Evolutionary conservation across 2,888 invertebrate species (phyloP), one percentile per base, ranked within the genome.

Genomic region (Diogma glabrata): DNA sequence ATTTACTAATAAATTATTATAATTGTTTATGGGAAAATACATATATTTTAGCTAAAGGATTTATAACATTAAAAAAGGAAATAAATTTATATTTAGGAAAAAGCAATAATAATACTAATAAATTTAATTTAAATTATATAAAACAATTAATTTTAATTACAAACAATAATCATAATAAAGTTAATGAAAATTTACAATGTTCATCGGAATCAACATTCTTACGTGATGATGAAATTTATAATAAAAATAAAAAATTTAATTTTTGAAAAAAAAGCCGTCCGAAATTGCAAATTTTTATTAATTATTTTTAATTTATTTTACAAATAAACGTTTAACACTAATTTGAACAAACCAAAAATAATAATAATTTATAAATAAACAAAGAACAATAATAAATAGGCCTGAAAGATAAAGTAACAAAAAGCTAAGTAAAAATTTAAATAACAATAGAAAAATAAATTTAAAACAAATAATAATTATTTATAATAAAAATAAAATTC

Each of bases 11-110:
- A 58, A 65, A 69, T 60, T 67, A 67, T 56, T 63, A 68, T 55
- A 68, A 69, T 59, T 69, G 69, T 57, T 58, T 60, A 57, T 69
- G 69, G 69, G 66, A 66, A 56, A 69, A 68, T 58, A 69, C 69
- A 59, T 69, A 67, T 60, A 66, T 69, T 55, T 68, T 69, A 51
- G 68, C 69, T 52, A 69, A 67, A 58, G 67, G 67, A 48, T 60
- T 69, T 50, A 65, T 66, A 55, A 63, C 67, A 51, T 57, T 69
- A 58, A 69, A 69, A 19, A 54, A 61, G 55, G 14, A 33, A 20
- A 20, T 19, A 33, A n/a, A n/a, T n/a, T n/a, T n/a, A n/a, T n/a
- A n/a, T n/a, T n/a, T n/a, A n/a, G n/a, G n/a, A n/a, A 17, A 23
- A 33, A 48, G 30, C 16, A 20, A 33, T 48, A 48, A 33, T 22